These are phyloP conservation scores for Plecturocebus donacophilus DNA, from an alignment of 2,113 vertebrate species.

Conservation along the genomic window DNA sequence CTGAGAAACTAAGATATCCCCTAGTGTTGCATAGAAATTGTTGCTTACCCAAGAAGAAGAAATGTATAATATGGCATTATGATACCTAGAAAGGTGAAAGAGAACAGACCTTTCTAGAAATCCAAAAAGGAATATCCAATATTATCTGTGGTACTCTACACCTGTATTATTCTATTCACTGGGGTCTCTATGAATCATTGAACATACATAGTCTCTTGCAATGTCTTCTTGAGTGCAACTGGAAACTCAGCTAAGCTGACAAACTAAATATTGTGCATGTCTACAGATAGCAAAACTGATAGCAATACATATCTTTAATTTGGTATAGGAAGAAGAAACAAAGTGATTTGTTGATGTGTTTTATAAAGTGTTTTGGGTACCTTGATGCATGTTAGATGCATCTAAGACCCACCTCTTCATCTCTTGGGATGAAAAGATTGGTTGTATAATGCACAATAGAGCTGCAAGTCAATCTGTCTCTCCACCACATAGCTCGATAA, in stretches of 20 bases:
- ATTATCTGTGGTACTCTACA: background rate
- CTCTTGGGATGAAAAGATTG: background rate
- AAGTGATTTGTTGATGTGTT: background rate
- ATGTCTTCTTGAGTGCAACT: background rate
- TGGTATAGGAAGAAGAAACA: background rate
- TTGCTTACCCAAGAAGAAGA: background rate
- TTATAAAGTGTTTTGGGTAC: background rate
- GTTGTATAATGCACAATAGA: background rate
- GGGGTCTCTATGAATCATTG: background rate
- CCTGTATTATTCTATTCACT: background rate
- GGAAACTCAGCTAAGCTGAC: background rate
- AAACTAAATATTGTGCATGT: background rate
- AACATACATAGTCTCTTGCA: accelerated
- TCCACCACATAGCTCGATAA: background rate
- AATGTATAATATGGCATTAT: background rate
- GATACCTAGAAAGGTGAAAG: background rate
- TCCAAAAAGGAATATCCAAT: background rate
- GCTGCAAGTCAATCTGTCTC: background rate
- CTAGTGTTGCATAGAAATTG: no score
- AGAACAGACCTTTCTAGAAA: background rate
- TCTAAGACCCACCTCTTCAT: background rate
- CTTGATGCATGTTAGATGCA: background rate
- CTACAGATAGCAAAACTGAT: background rate
- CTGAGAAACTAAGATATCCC: background rate
- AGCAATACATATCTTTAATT: background rate